These are phyloP conservation scores for Ochotona curzoniae DNA, from an alignment of 2,113 vertebrate genomes.

Conservation along the genomic window DNA sequence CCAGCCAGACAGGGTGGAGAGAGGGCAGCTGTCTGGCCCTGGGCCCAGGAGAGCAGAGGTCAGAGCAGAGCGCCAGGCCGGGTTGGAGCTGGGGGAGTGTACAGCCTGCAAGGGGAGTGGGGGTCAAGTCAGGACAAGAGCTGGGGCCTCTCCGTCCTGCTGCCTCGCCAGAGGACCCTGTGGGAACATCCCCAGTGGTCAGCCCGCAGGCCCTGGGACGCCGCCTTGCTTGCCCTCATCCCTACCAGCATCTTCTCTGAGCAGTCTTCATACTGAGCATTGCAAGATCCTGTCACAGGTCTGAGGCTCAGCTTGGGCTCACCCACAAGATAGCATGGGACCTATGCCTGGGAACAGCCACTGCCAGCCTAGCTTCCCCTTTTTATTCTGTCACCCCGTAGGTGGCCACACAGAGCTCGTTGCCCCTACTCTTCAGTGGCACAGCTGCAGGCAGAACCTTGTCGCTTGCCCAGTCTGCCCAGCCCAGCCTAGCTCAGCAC, in stretches of 20 bases:
- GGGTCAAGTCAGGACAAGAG: slow-evolving; percentile 61
- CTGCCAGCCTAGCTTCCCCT: not conserved
- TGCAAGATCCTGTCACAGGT: not conserved
- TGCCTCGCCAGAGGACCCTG: slow-evolving; percentile 12
- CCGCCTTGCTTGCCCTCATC: not conserved
- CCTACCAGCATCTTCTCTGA: not conserved
- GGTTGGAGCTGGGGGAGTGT: slow-evolving; percentile 42
- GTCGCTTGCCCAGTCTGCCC: not conserved
- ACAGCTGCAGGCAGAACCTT: not conserved
- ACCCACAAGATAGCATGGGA: not conserved
- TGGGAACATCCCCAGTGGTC: not conserved
- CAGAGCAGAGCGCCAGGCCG: not conserved
- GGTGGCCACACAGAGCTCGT: not conserved
- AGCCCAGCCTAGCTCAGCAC: not conserved
- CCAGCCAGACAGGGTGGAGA: slow-evolving; percentile 48
- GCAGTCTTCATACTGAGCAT: not conserved
- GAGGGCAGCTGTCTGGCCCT: slow-evolving; percentile 70
- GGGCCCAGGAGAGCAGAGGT: slow-evolving; percentile 74
- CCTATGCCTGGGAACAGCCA: not conserved
- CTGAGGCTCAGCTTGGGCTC: not conserved
- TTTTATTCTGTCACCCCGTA: not conserved
- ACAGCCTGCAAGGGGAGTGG: not conserved
- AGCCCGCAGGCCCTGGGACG: not conserved
- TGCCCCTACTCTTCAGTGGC: not conserved
- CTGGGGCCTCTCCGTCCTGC: slow-evolving; percentile 29